Percentiles rank a stretch among this genome's conserved stretches.
Conservation (phyloP, 2,113 vertebrate species). For the Aegotheles bennettii region DNA sequence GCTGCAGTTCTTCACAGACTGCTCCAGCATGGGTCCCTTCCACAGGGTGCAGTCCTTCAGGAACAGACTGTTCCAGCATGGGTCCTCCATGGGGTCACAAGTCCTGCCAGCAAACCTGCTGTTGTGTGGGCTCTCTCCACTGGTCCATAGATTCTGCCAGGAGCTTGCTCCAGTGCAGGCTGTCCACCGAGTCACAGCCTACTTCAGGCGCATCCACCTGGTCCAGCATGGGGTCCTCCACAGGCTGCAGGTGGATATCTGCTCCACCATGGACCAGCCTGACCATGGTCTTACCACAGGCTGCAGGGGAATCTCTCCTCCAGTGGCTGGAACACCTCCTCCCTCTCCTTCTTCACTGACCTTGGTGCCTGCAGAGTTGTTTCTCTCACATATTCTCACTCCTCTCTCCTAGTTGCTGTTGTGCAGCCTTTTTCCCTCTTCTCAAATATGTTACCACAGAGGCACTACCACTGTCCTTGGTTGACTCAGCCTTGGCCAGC, state of each 20-base stretch:
- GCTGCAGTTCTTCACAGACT: no score
- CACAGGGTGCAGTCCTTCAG: background rate
- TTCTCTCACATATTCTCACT: background rate
- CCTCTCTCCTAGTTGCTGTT: background rate
- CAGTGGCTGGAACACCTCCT: rapidly evolving
- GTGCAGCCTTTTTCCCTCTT: background rate
- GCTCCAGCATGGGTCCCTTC: background rate
- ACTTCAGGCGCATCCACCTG: background rate
- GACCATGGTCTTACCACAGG: rapidly evolving
- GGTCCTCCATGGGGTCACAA: rapidly evolving
- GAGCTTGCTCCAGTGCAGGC: rapidly evolving
- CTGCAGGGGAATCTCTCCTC: background rate
- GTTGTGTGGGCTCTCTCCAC: rapidly evolving
- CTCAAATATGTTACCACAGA: background rate
- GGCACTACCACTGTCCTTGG: background rate
- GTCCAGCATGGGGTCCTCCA: no score
- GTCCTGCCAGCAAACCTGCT: background rate
- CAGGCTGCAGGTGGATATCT: background rate
- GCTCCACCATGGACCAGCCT: no score
- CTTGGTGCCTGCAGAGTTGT: no score
- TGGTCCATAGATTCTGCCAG: background rate
- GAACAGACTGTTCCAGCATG: rapidly evolving
- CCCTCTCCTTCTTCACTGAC: background rate
- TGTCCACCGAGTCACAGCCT: background rate
- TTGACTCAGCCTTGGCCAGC: background rate